phyloP scores from a whole-genome alignment of 2,797 vertebrate genomes.

The Ctenopoma multispine region DNA sequence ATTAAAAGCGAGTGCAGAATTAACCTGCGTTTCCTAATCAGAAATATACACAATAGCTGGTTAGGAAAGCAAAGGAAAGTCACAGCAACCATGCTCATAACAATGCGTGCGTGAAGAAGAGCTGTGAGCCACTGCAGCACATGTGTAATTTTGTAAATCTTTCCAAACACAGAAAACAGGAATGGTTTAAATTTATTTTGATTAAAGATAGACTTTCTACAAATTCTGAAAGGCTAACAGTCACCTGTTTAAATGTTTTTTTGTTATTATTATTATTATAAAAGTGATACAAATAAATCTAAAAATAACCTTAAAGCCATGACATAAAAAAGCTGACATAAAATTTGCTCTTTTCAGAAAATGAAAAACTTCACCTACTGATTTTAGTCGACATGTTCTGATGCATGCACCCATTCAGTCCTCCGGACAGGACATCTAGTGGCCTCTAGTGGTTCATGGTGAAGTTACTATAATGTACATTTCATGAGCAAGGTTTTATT shows the following conservation, averaged over 20 bases:
- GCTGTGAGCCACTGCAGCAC: constrained; percentile 11
- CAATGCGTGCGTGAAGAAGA: constrained; percentile 1
- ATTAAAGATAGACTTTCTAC: not conserved
- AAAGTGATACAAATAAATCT: constrained; percentile 11
- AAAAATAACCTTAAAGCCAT: constrained; percentile 1
- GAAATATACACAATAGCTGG: not conserved
- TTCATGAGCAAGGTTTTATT: not conserved
- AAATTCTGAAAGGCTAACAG: constrained; percentile 3
- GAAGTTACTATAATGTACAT: constrained; percentile 29
- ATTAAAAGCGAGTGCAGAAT: constrained; percentile 49
- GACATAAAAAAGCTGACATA: not conserved
- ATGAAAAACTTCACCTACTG: not conserved
- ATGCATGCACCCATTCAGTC: constrained; percentile 1
- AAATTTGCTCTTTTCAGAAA: not conserved
- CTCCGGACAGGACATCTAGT: constrained; percentile 67
- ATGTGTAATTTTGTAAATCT: constrained; percentile 17
- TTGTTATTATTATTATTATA: not conserved
- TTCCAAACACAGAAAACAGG: not conserved
- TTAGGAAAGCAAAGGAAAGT: constrained; percentile 12
- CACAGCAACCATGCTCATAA: not conserved
- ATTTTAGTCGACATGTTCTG: constrained; percentile 10
- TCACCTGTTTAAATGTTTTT: not conserved
- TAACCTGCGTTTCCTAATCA: constrained; percentile 35
- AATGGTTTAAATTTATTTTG: constrained; percentile 16
- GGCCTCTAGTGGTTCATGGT: constrained; percentile 76